phyloP scores from a whole-genome alignment of 2,888 invertebrate species.

The Petrolisthes manimaculis region DNA sequence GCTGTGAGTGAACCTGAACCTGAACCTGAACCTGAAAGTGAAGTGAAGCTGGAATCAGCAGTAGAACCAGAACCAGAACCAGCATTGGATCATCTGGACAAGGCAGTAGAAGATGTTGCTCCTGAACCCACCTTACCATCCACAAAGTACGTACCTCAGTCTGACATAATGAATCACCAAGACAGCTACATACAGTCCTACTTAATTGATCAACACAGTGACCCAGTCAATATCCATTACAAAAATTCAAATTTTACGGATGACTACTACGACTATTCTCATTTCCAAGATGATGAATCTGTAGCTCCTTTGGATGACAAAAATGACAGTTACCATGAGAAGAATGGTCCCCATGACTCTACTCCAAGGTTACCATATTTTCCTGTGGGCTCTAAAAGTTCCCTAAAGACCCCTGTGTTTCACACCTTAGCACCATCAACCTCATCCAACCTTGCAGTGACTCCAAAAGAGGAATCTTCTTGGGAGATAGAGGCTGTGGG shows the following conservation, averaged over 20 bases:
- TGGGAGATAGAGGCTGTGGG: not conserved
- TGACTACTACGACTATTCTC: constrained; percentile 11
- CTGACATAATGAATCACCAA: constrained; percentile 15
- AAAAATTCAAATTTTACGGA: not conserved
- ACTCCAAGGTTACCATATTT: not conserved
- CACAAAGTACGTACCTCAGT: constrained; percentile 32
- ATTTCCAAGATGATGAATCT: not conserved
- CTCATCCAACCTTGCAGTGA: not conserved
- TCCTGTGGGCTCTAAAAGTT: not conserved
- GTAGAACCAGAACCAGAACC: constrained; percentile 17
- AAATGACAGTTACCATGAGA: not conserved
- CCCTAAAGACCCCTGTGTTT: not conserved
- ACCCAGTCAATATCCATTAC: too few relatives aligned
- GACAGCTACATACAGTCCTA: not conserved
- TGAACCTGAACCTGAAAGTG: constrained; percentile 33
- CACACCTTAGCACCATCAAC: not conserved
- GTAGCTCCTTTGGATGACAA: not conserved
- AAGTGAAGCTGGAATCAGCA: constrained; percentile 9
- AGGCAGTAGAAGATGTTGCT: constrained; percentile 6
- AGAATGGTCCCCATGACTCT: not conserved
- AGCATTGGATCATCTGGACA: not conserved
- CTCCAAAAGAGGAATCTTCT: not conserved
- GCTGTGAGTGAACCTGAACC: constrained; percentile 11
- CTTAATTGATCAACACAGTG: not conserved
- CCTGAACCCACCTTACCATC: not conserved